Base-by-base conservation (phyloP, 2,113 vertebrate species). In the Scomber colias region DNA sequence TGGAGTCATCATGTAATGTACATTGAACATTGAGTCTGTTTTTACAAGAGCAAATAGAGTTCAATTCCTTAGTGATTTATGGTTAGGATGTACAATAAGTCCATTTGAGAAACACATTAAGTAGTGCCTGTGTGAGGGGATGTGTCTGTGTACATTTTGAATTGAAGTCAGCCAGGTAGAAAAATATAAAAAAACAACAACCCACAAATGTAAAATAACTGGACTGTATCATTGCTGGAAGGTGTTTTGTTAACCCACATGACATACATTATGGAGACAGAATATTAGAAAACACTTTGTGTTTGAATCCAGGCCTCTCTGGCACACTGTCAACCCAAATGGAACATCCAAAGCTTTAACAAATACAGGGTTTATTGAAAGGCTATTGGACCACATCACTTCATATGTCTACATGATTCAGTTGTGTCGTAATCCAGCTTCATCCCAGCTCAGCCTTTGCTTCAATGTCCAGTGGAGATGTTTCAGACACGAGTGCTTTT, bases 11-110 rank as follows among this genome's bases (percentile, higher is more conserved):
- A 2, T 27, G 24, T 27, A 2, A 12, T 40, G 59, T 50, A 21
- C 27, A 49, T 21, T 21, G 21, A 21, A 14, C 30, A 31, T 35
- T 67, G 44, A 68, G 44, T 66, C 59, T 50, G 44, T 67, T 40
- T 66, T 35, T 16, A 50, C n/a, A 60, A 60, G 45, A 46, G 17
- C 64, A 68, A 77, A 75, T 16, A 2, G 19, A 7, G 10, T 51
- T 17, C 9, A 9, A 14, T 50, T 6, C 24, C 11, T 7, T n/a
- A 12, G 13, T 35, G 16, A 7, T 16, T 35, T n/a, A 12, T 31
- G 49, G 11, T 40, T 11, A 19, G 17, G 30, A 54, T 40, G 35
- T 40, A 19, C 2, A 40, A 27, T 10, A 21, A 1, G 40, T 44
- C 11, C 44, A n/a, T 10, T 13, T 19, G 5, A 4, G 35, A 62